These are phyloP conservation scores for Oikopleura dioica DNA, from an alignment of 23 tunicate species.

Conservation along the genomic window DNA sequence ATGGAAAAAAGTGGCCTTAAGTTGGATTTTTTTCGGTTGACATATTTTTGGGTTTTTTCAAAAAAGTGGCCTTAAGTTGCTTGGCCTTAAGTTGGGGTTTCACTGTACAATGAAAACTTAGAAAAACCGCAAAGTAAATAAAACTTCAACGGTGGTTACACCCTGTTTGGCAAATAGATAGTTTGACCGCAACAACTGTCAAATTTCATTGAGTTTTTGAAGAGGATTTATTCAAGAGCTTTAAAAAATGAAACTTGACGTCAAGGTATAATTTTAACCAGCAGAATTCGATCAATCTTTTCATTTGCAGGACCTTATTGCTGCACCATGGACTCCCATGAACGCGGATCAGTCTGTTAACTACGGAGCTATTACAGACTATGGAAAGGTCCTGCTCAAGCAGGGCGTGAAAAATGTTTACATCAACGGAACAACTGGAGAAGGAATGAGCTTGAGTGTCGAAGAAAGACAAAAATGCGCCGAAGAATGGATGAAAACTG, in stretches of 20 bases:
- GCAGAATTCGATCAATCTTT: too few species aligned
- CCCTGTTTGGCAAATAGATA: neutral
- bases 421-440: conserved; percentile 80
- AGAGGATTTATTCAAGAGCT: neutral
- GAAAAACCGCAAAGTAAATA: neutral
- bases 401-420: neutral
- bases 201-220: too few species aligned
- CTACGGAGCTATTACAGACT: neutral
- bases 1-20: too few species aligned
- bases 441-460: conserved; percentile 34
- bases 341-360: conserved; percentile 38
- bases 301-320: conserved; percentile 38
- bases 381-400: too few species aligned
- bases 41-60: too few species aligned
- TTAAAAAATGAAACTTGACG: conserved; percentile 16
- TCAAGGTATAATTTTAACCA: too few species aligned
- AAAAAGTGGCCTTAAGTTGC: too few species aligned
- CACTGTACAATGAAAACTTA: too few species aligned
- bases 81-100: too few species aligned
- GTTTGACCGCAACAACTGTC: neutral
- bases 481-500: conserved; percentile 55
- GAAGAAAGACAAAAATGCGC: conserved; percentile 41
- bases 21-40: too few species aligned
- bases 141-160: neutral
- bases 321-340: conserved; percentile 87